Evolutionary conservation across 2,797 vertebrate genomes (phyloP).

Genomic region (Babyrousa celebensis): DNA sequence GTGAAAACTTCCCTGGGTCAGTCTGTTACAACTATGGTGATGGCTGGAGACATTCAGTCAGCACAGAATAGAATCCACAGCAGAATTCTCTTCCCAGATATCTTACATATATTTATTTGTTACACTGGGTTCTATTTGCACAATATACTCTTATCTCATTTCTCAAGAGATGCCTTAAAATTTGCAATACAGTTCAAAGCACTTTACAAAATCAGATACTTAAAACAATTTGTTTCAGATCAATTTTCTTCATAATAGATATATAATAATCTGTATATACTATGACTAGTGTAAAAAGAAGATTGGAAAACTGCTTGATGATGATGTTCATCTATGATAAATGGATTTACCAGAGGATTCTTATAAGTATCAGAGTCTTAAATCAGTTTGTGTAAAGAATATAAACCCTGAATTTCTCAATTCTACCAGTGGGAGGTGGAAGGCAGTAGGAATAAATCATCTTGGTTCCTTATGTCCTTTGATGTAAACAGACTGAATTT

Average conservation of each 20-base stretch:
- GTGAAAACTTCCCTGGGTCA: conserved; percentile 22
- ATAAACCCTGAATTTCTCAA: neutral
- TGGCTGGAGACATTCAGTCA: conserved; percentile 16
- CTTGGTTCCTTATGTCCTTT: neutral
- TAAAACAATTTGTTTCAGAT: neutral
- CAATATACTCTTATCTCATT: conserved; percentile 3
- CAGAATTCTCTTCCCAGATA: neutral
- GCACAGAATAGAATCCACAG: neutral
- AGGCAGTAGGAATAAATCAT: neutral
- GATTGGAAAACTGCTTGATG: neutral
- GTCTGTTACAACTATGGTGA: neutral
- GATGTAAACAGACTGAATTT: conserved; percentile 35
- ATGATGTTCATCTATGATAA: neutral
- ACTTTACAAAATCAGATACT: neutral
- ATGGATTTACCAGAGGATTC: neutral
- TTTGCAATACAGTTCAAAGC: neutral
- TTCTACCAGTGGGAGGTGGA: neutral
- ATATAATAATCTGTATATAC: neutral
- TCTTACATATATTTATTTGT: neutral
- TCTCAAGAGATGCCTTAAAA: conserved; percentile 31
- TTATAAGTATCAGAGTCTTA: conserved; percentile 33
- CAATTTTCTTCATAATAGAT: neutral
- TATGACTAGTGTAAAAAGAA: neutral
- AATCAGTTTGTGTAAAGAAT: neutral
- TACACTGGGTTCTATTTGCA: neutral